Evolutionary conservation across 2,888 invertebrate genomes (phyloP), one percentile per base, ranked within the genome.

Genomic region (Eustalomyia histrio): DNA sequence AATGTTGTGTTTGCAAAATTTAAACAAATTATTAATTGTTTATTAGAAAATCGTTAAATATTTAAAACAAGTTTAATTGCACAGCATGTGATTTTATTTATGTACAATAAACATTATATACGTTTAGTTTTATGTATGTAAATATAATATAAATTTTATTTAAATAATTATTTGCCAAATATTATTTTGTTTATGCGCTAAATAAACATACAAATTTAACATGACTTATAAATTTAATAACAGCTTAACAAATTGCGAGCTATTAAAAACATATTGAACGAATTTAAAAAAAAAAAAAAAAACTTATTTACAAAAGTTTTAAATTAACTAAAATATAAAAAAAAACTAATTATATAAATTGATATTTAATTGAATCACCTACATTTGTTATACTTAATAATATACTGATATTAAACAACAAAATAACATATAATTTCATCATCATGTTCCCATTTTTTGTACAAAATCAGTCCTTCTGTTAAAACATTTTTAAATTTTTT

Each of bases 1-100:
- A 57, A 69, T 69, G 43, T 58, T 61, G 43, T 39, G n/a, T 55
- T 67, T 78, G 60, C 50, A 33, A 55, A 21, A 55, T 47, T 68
- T 50, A 76, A 76, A 64, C 52, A 71, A 63, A 21, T 4, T 53
- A 68, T 29, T 0, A 33, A 17, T 52, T 47, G 43, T 47, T 47
- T n/a, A 47, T 47, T 47, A 29, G 14, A 33, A 52, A 65, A 39
- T 35, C 29, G 53, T 17, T 52, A 52, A 50, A 53, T 35, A 14
- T 5, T 52, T 69, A 39, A 47, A 5, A 47, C 14, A 47, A 47
- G 6, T 21, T 73, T 58, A 29, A 21, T 35, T 55, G 61, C 78
- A 73, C 67, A 73, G 78, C 78, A 79, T 79, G 78, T 73, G 17
- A n/a, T 24, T 53, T 52, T 71, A 39, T 47, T n/a, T 47, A 47